Conservation (phyloP, 30 jellyfish, hydroid and myxozoan species). For the Cassiopea xamachana region DNA sequence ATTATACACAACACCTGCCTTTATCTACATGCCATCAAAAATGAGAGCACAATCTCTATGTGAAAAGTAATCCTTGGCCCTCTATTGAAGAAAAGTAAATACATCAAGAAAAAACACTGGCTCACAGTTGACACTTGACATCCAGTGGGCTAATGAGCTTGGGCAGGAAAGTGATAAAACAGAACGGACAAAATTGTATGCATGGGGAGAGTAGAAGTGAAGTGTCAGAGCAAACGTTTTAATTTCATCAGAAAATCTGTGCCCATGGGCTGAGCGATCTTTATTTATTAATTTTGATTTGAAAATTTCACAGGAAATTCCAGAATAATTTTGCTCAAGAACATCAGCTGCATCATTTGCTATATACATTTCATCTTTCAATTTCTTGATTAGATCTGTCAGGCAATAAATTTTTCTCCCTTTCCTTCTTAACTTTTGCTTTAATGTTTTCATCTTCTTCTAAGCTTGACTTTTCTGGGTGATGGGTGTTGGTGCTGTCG, state of each 20-base stretch:
- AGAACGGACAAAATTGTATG: conserved; percentile 46
- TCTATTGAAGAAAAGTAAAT: conserved; percentile 4
- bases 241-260: conserved; percentile 48
- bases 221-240: conserved; percentile 69
- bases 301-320: conserved; percentile 45
- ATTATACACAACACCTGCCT: conserved; percentile 1
- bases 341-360: conserved; percentile 2
- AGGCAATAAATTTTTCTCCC: neutral
- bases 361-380: conserved; percentile 4
- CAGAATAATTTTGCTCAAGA: conserved; percentile 28
- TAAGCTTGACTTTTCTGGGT: conserved; percentile 23
- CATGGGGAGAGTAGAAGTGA: conserved; percentile 72
- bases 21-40: conserved; percentile 47
- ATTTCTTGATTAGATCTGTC: neutral
- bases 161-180: conserved; percentile 58
- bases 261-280: conserved; percentile 17
- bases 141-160: conserved; percentile 55
- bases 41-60: conserved; percentile 34
- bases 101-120: conserved; percentile 67
- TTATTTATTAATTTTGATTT: neutral
- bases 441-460: neutral
- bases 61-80: conserved; percentile 18
- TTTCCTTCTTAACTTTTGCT: conserved; percentile 23
- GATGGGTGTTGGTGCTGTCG: neutral
- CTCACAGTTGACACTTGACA: conserved; percentile 57